Evolutionary conservation across 2,888 invertebrate genomes (phyloP).

Genomic region (Carcina quercana): DNA sequence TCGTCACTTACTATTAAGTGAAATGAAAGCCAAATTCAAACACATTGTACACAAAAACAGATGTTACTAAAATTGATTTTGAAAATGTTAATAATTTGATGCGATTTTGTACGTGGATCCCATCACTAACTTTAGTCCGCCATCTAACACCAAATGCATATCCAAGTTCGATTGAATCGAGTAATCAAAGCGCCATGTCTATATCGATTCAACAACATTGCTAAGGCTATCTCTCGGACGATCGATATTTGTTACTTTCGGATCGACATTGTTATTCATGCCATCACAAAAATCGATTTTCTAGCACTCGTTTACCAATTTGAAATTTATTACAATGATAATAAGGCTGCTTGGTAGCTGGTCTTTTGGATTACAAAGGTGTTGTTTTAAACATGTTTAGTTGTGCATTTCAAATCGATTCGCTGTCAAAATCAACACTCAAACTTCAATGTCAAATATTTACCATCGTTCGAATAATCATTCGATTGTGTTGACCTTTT

Average conservation of each 20-base stretch:
- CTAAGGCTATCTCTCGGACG: conserved; percentile 56
- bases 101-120: no score
- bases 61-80: no score
- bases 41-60: no score
- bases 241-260: conserved; percentile 67
- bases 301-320: conserved; percentile 17
- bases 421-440: conserved; percentile 62
- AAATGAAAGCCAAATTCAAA: no score
- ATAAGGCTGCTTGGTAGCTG: conserved; percentile 3
- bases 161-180: conserved; percentile 62
- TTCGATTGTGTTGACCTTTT: conserved; percentile 47
- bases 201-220: conserved; percentile 63
- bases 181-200: conserved; percentile 70
- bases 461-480: conserved; percentile 48
- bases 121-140: no score
- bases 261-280: conserved; percentile 40
- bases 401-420: conserved; percentile 56
- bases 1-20: no score
- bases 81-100: no score
- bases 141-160: conserved; percentile 39
- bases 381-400: conserved; percentile 7
- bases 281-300: conserved; percentile 22
- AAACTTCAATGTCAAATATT: conserved; percentile 57
- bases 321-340: conserved; percentile 19
- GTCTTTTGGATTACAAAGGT: conserved; percentile 8